Evolutionary conservation across 2,888 invertebrate species (phyloP), one percentile per base, ranked within the genome.

Genomic region (Drosophila ustulata): DNA sequence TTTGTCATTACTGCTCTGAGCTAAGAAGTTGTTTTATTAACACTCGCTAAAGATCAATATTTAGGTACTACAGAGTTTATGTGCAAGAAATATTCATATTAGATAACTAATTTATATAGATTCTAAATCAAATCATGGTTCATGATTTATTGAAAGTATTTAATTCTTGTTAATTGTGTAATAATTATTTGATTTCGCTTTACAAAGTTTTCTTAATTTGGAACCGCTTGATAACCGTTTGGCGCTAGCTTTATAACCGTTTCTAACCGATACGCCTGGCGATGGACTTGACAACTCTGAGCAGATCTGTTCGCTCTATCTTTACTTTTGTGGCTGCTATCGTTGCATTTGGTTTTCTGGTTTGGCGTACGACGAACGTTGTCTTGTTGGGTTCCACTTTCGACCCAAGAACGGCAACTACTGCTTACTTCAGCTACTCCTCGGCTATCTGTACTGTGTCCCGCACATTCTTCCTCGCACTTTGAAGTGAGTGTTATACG

Each of bases 331-430:
- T 53, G 30, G 50, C 58, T 72, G 79, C 66, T 57, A 58, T 37
- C 70, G 73, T 70, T 84, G 80, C 89, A 90, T 84, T 89, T 82
- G 89, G 89, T 77, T 80, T 87, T 87, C 84, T 89, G 89, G 85
- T 82, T 75, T 89, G 85, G 87, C 83, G 80, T 71, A 78, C 78
- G 63, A 74, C 90, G 84, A 81, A 88, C 90, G 89, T 86, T 83
- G 88, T 75, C 71, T 61, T 71, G 62, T 64, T 66, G 86, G 82
- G 74, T 80, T 73, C 62, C 63, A 59, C 43, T 71, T 71, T 66
- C 63, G 43, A 41, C 72, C 71, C 75, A 73, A 76, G 68, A 82
- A 73, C 72, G 56, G 62, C 56, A 61, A 64, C 56, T 78, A 50
- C n/a, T 67, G 46, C 55, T 55, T 41, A 87, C 84, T 87, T 78